Evolutionary conservation across 2,113 vertebrate species (phyloP).

Genomic region (Alexandromys fortis): DNA sequence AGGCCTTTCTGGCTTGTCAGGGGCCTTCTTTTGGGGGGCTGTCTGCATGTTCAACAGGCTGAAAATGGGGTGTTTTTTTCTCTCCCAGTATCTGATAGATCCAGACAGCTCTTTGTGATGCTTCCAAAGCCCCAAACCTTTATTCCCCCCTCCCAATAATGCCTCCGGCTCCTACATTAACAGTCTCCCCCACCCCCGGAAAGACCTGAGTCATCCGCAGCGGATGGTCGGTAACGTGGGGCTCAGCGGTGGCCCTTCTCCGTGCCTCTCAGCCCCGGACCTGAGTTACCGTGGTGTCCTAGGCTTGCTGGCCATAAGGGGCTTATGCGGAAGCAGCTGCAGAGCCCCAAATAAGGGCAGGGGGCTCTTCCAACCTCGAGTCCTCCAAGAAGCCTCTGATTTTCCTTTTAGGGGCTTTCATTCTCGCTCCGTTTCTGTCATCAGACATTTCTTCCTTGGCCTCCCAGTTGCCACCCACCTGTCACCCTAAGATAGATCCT

Average conservation of each 20-base stretch:
- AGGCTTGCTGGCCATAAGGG: neutral
- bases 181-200: neutral
- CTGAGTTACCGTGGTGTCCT: neutral
- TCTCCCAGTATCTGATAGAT: neutral
- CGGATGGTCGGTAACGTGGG: accelerated
- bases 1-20: neutral
- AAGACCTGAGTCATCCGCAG: neutral
- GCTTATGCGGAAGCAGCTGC: neutral
- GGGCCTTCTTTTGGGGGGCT: neutral
- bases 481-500: conserved; percentile 80
- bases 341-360: neutral
- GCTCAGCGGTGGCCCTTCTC: neutral
- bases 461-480: conserved; percentile 77
- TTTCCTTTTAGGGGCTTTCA: conserved; percentile 17
- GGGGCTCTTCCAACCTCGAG: neutral
- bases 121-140: neutral
- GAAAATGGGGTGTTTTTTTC: neutral
- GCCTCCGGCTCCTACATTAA: accelerated
- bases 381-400: neutral
- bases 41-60: neutral
- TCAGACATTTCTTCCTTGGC: neutral
- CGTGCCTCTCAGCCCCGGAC: neutral
- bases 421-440: conserved; percentile 52
- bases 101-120: neutral
- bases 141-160: neutral